Conservation (phyloP, 1,140 invertebrate genomes). For the Dryas iulia region DNA sequence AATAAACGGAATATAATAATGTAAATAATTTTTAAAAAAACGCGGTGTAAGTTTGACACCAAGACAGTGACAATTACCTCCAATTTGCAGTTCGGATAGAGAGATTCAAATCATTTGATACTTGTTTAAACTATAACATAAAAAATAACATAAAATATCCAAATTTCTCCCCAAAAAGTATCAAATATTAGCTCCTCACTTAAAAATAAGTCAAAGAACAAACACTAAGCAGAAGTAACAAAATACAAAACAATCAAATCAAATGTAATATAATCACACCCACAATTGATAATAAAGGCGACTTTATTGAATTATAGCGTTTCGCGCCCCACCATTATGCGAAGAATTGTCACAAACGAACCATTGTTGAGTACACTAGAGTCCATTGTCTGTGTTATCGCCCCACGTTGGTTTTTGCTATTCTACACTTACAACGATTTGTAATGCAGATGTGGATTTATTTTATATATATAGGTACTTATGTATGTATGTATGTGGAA, state of each 20-base stretch:
- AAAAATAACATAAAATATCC: too few relatives aligned
- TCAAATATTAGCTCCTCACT: not conserved
- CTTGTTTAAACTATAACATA: too few relatives aligned
- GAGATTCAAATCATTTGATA: too few relatives aligned
- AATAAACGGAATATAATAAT: too few relatives aligned
- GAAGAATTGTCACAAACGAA: conserved; percentile 79
- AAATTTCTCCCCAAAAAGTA: too few relatives aligned
- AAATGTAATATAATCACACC: conserved; percentile 65
- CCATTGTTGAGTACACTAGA: conserved; percentile 74
- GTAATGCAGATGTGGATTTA: conserved; percentile 39
- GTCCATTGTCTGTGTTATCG: conserved; percentile 76
- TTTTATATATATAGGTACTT: not conserved
- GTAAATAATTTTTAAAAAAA: too few relatives aligned
- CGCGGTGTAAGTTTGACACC: too few relatives aligned
- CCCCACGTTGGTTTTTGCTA: conserved; percentile 69
- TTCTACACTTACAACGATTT: conserved; percentile 61
- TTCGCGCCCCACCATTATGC: conserved; percentile 73
- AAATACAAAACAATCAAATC: conserved; percentile 42
- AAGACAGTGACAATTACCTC: too few relatives aligned
- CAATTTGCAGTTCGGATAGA: too few relatives aligned
- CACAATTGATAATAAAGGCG: conserved; percentile 71
- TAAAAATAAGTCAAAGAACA: conserved; percentile 12
- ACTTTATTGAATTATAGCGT: conserved; percentile 71
- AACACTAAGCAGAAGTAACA: conserved; percentile 24
- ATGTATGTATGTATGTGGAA: conserved; percentile 29